Evolutionary conservation across 2,113 vertebrate species (phyloP).

Genomic region (Podiceps cristatus): DNA sequence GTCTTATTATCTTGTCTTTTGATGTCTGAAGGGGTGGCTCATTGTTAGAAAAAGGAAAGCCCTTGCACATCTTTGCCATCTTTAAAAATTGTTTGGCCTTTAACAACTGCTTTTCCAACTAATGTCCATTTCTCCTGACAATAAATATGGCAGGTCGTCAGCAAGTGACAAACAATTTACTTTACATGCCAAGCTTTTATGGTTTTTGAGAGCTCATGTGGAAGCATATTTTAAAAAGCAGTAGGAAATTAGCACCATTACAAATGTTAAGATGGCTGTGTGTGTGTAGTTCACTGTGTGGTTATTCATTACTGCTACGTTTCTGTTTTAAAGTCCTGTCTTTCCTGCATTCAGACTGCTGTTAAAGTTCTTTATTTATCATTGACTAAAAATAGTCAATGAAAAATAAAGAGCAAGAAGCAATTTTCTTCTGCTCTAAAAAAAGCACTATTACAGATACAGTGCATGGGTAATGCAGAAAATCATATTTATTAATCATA

Average conservation of each 20-base stretch:
- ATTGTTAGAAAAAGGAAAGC: slow-evolving; percentile 95
- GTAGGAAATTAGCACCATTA: slow-evolving; percentile 88
- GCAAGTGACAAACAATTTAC: slow-evolving; percentile 91
- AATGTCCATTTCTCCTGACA: slow-evolving; percentile 98
- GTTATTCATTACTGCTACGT: slow-evolving; percentile 41
- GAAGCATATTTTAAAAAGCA: slow-evolving; percentile 88
- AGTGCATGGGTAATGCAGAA: slow-evolving; percentile 32
- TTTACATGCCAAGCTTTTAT: slow-evolving; percentile 89
- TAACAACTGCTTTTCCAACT: slow-evolving; percentile 98
- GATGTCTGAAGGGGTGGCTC: slow-evolving; percentile 98
- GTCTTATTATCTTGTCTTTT: slow-evolving; percentile 99
- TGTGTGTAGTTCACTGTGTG: neutral
- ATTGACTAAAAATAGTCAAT: slow-evolving; percentile 68
- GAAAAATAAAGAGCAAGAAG: slow-evolving; percentile 68
- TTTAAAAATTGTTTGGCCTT: slow-evolving; percentile 95
- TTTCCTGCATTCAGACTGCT: slow-evolving; percentile 39
- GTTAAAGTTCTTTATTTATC: slow-evolving; percentile 71
- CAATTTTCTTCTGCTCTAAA: slow-evolving; percentile 45
- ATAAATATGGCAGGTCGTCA: slow-evolving; percentile 93
- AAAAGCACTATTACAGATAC: slow-evolving; percentile 41
- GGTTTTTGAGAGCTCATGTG: slow-evolving; percentile 92
- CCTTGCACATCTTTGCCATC: slow-evolving; percentile 91
- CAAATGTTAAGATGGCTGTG: slow-evolving; percentile 77
- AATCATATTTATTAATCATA: slow-evolving; percentile 68
- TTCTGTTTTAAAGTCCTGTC: slow-evolving; percentile 56